Conservation (phyloP, 2,888 invertebrate species). For the Steinernema hermaphroditum region DNA sequence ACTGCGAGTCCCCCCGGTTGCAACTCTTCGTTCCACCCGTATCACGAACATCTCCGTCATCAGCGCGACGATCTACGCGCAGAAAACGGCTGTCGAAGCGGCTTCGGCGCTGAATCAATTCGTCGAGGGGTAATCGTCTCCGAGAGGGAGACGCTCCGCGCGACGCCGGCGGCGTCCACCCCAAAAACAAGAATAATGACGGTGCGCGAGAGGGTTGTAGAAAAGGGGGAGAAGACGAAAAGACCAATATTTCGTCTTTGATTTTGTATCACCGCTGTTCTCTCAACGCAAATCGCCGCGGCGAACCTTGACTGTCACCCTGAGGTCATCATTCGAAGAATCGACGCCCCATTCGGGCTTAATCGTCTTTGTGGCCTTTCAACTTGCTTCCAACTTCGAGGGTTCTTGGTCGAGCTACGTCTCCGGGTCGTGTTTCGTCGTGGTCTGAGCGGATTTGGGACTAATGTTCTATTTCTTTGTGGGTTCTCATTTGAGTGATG, state of each 20-base stretch:
- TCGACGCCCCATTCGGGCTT: slow-evolving; percentile 18
- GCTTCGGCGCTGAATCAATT: not conserved
- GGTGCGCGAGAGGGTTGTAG: slow-evolving; percentile 29
- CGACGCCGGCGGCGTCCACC: slow-evolving; percentile 17
- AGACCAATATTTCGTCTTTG: slow-evolving; percentile 29
- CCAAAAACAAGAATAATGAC: slow-evolving; percentile 31
- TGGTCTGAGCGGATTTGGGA: too few relatives aligned
- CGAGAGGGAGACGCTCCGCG: not conserved
- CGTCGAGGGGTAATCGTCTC: not conserved
- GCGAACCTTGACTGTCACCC: slow-evolving; percentile 29
- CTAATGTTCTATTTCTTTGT: too few relatives aligned
- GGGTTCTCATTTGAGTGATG: too few relatives aligned
- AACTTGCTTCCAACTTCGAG: too few relatives aligned
- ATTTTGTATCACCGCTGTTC: slow-evolving; percentile 30
- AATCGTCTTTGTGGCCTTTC: not conserved
- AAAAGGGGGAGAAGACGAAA: slow-evolving; percentile 29
- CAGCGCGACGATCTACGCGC: not conserved
- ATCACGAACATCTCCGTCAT: not conserved
- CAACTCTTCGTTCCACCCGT: not conserved
- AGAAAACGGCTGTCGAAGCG: slow-evolving; percentile 3
- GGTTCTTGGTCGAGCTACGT: too few relatives aligned
- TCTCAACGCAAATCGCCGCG: slow-evolving; percentile 28
- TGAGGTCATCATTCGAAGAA: slow-evolving; percentile 27
- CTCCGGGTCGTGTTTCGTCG: too few relatives aligned
- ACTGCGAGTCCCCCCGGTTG: too few relatives aligned